Base-by-base conservation (phyloP, 1,140 invertebrate species). In the Antheraea pernyi region DNA sequence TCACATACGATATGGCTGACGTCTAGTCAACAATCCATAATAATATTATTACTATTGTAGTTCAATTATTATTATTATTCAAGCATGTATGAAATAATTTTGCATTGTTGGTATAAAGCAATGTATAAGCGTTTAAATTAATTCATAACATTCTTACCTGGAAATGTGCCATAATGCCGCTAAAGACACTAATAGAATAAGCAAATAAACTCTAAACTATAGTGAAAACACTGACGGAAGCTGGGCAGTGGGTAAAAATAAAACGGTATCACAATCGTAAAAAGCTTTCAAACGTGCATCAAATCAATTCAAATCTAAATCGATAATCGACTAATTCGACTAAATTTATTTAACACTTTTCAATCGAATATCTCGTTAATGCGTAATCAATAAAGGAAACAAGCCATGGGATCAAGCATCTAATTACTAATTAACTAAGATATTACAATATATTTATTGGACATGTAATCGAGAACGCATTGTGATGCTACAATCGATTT, bases 251-350 rank as follows among this genome's bases (percentile, higher is more conserved):
- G 78, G 76, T 71, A 72, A 89, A 30, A 91, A 89, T 86, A 90
- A 91, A 91, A 90, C 86, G 87, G 83, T 86, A 89, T 90, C 89
- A 91, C 89, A 91, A 91, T 91, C 89, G 86, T 91, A 75, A 69
- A 90, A 91, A 90, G 89, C 89, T 91, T 91, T 91, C 88, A 91
- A 89, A 91, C 89, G 87, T 91, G 88, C 79, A 79, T 58, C 64
- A 69, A 71, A 63, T 65, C 65, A 63, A 36, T 11, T 42, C 39
- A 59, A 10, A 48, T 67, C n/a, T 16, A 16, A 63, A 30, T 30
- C 61, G n/a, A 42, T 19, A 19, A 48, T 65, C 39, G 42, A 65
- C 42, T 48, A 65, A 22, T 53, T 65, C 42, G 39, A 65, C 8
- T 37, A 13, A n/a, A 16, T 13, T 2, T n/a, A 53, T 13, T 37